phyloP scores from a whole-genome alignment of 2,888 invertebrate species.

The Pachydiplax longipennis region DNA sequence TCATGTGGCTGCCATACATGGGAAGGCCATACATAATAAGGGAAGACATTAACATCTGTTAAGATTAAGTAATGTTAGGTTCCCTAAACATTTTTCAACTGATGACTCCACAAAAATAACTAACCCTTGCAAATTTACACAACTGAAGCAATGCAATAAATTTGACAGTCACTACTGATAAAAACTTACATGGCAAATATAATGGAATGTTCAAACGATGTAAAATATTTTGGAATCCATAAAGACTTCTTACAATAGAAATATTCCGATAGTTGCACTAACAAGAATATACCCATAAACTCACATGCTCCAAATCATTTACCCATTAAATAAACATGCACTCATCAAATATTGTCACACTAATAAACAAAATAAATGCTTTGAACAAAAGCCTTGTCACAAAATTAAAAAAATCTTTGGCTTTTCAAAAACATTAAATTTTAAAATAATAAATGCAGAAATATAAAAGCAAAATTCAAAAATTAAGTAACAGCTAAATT shows the following conservation, averaged over 20 bases:
- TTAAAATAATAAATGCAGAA: constrained; percentile 12
- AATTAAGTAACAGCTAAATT: constrained; percentile 8
- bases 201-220: neutral
- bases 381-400: neutral
- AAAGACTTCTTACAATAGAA: neutral
- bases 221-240: neutral
- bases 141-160: neutral
- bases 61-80: neutral
- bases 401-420: constrained; percentile 1
- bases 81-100: neutral
- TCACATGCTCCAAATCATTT: neutral
- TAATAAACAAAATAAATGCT: constrained; percentile 2
- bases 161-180: neutral
- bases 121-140: neutral
- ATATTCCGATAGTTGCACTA: neutral
- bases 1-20: too few species aligned
- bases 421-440: neutral
- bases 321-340: neutral
- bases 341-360: neutral
- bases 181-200: neutral
- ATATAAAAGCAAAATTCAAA: neutral
- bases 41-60: neutral
- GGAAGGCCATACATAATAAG: too few species aligned
- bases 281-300: neutral
- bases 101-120: neutral